These are phyloP conservation scores for Berghia stephanieae DNA, from an alignment of 1,140 invertebrate genomes.

Conservation along the genomic window DNA sequence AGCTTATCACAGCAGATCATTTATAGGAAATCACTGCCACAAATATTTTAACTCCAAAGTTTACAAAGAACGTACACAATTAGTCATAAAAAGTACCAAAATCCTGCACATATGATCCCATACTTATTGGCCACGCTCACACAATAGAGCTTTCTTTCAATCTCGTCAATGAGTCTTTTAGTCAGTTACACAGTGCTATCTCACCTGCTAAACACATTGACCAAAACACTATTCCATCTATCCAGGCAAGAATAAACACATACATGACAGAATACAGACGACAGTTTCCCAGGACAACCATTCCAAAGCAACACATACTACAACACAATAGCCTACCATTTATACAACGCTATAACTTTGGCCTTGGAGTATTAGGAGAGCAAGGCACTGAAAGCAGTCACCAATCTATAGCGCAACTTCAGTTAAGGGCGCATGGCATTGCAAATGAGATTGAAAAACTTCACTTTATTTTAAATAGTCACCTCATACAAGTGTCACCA, in stretches of 20 bases:
- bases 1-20: constrained; percentile 23
- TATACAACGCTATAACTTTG: neutral
- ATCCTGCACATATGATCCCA: neutral
- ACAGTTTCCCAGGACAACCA: neutral
- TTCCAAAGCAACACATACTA: constrained; percentile 9
- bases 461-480: neutral
- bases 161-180: neutral
- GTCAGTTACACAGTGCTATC: neutral
- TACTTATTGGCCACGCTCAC: neutral
- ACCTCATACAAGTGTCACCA: neutral
- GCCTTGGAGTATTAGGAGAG: neutral
- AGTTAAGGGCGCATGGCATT: neutral
- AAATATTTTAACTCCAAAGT: constrained; percentile 12
- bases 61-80: neutral
- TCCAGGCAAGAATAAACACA: neutral
- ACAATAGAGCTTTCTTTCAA: neutral
- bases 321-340: neutral
- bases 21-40: constrained; percentile 27
- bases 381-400: neutral
- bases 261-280: neutral
- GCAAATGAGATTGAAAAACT: neutral
- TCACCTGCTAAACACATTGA: neutral
- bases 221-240: neutral
- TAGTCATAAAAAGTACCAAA: neutral
- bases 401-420: neutral